Conservation (phyloP, 2,113 vertebrate species). For the Dryoscopus gambensis region DNA sequence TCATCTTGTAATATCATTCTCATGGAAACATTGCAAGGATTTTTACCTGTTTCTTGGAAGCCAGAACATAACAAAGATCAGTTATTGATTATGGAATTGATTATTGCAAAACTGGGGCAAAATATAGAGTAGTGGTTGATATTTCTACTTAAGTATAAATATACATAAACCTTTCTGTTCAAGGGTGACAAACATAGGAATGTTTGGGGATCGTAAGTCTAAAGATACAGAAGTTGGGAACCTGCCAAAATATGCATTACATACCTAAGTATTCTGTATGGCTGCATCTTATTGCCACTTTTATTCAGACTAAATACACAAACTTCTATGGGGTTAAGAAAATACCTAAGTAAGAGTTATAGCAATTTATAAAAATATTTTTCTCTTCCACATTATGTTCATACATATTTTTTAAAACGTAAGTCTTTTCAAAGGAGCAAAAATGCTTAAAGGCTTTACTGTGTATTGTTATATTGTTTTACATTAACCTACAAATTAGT, state of each 20-base stretch:
- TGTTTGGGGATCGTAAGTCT: rapidly evolving
- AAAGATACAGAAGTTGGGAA: background rate
- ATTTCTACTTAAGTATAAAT: background rate
- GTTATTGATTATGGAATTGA: background rate
- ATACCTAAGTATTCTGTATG: background rate
- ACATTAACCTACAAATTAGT: background rate
- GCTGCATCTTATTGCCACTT: background rate
- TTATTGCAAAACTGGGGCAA: background rate
- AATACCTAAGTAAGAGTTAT: background rate
- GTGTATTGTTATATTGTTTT: background rate
- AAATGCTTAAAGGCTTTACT: background rate
- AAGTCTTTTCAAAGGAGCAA: background rate
- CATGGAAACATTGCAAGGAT: background rate
- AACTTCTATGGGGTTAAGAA: background rate
- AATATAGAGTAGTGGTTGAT: background rate
- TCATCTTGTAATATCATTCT: background rate
- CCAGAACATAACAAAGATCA: background rate
- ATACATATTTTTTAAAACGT: background rate
- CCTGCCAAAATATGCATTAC: background rate
- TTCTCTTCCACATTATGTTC: background rate
- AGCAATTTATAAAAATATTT: background rate
- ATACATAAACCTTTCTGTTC: background rate
- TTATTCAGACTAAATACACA: background rate
- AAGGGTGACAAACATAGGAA: background rate
- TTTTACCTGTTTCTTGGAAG: background rate